A percentile compares a stretch with the other conserved stretches of the same genome.
Conservation (phyloP, 1,140 invertebrate species). For the Drosophila ficusphila region DNA sequence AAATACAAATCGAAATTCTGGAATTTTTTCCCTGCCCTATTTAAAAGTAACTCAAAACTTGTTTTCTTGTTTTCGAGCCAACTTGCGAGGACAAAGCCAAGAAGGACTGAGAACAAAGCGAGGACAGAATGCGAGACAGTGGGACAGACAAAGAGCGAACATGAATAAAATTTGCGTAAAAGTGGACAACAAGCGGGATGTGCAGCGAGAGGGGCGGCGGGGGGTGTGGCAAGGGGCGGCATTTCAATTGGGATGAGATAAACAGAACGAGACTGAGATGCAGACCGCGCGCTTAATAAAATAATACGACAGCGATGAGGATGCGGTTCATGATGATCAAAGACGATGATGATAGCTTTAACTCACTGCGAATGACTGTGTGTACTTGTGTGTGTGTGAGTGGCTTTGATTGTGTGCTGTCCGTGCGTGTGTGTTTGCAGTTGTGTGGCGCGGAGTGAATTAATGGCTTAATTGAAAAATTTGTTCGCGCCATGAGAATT, state of each 20-base stretch:
- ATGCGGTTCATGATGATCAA: conserved; percentile 49
- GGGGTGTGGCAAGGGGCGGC: conserved; percentile 7
- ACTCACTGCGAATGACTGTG: conserved; percentile 30
- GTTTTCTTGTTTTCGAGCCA: conserved; percentile 10
- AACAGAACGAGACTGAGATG: conserved; percentile 14
- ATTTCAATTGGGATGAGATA: conserved; percentile 41
- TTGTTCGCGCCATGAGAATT: conserved; percentile 78
- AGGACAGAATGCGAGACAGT: conserved; percentile 3
- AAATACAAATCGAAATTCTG: conserved; percentile 30
- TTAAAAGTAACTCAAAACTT: conserved; percentile 14
- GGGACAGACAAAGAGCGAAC: conserved; percentile 41
- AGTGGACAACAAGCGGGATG: conserved; percentile 70
- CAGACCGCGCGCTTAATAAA: conserved; percentile 69
- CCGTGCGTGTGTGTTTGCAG: conserved; percentile 48
- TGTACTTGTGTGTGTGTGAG: conserved; percentile 24
- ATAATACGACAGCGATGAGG: conserved; percentile 66
- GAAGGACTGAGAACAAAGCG: conserved; percentile 23
- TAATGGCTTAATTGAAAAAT: conserved; percentile 84
- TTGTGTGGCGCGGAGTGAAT: conserved; percentile 76
- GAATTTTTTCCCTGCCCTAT: neutral
- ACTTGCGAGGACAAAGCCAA: conserved; percentile 8
- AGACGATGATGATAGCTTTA: conserved; percentile 52
- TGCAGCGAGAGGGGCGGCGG: conserved; percentile 19
- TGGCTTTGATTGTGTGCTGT: conserved; percentile 12
- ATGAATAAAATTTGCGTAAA: conserved; percentile 82